Percentiles rank a stretch among this genome's conserved stretches.
These are phyloP conservation scores for Coregonus sp. DNA, from an alignment of 2,797 vertebrate species.

Conservation along the genomic window DNA sequence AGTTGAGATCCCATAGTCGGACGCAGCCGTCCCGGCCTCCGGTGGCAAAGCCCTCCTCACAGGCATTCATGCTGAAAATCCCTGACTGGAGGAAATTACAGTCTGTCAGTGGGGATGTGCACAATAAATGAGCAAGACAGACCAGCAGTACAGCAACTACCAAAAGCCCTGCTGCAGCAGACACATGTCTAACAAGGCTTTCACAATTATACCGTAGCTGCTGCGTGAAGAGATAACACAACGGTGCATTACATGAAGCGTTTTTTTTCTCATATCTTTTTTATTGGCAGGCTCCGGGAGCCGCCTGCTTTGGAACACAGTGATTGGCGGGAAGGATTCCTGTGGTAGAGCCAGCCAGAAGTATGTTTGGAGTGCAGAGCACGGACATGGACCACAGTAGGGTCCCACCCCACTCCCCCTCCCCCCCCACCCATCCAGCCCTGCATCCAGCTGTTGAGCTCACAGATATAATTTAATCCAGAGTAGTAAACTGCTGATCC, in stretches of 20 bases:
- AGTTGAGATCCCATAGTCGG: constrained; percentile 98
- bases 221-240: constrained; percentile 21
- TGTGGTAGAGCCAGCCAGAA: neutral
- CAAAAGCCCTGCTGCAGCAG: neutral
- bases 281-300: constrained; percentile 22
- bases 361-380: neutral
- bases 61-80: constrained; percentile 99
- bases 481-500: constrained; percentile 71
- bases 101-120: constrained; percentile 56
- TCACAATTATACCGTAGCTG: constrained; percentile 47
- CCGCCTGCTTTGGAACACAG: constrained; percentile 15
- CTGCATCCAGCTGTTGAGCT: constrained; percentile 73
- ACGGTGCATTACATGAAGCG: neutral
- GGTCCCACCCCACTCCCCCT: constrained; percentile 41
- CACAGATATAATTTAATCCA: constrained; percentile 76
- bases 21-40: constrained; percentile 97
- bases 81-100: constrained; percentile 87
- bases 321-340: neutral
- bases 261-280: neutral
- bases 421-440: constrained; percentile 66
- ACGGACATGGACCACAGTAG: neutral
- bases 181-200: constrained; percentile 51
- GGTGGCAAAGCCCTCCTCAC: constrained; percentile 97
- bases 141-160: constrained; percentile 24
- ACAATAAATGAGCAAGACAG: constrained; percentile 59